Evolutionary conservation across 2,888 invertebrate genomes (phyloP).

Genomic region (Aethes cnicana): DNA sequence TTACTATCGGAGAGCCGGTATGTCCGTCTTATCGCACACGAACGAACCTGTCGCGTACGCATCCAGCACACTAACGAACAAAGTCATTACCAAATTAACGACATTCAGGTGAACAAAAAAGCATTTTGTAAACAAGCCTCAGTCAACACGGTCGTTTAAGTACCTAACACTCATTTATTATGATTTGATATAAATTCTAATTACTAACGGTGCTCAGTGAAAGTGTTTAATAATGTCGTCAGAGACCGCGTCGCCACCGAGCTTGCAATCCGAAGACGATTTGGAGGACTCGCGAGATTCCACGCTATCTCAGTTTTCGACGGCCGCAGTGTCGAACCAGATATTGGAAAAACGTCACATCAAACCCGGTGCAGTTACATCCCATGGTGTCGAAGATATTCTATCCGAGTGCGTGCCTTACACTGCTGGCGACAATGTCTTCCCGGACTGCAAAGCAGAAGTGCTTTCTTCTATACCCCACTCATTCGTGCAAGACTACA

Average conservation of each 20-base stretch:
- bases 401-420: constrained; percentile 61
- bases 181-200: constrained; percentile 36
- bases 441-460: constrained; percentile 60
- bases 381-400: constrained; percentile 72
- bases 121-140: constrained; percentile 77
- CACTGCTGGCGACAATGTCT: constrained; percentile 50
- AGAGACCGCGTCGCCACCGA: constrained; percentile 57
- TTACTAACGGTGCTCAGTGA: constrained; percentile 27
- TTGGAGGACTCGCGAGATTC: constrained; percentile 58
- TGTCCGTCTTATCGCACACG: constrained; percentile 77
- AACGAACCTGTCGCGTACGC: constrained; percentile 52
- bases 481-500: constrained; percentile 70
- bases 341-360: constrained; percentile 44
- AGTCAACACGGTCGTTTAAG: constrained; percentile 63
- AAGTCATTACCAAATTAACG: constrained; percentile 80
- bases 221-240: constrained; percentile 53
- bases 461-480: constrained; percentile 56
- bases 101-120: constrained; percentile 76
- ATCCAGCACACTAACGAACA: constrained; percentile 65
- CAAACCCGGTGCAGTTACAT: constrained; percentile 52
- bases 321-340: constrained; percentile 43
- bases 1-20: constrained; percentile 73
- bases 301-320: constrained; percentile 55
- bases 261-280: constrained; percentile 55
- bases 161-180: constrained; percentile 46